Conservation (phyloP, 2,113 vertebrate species). For the Mustela nigripes region DNA sequence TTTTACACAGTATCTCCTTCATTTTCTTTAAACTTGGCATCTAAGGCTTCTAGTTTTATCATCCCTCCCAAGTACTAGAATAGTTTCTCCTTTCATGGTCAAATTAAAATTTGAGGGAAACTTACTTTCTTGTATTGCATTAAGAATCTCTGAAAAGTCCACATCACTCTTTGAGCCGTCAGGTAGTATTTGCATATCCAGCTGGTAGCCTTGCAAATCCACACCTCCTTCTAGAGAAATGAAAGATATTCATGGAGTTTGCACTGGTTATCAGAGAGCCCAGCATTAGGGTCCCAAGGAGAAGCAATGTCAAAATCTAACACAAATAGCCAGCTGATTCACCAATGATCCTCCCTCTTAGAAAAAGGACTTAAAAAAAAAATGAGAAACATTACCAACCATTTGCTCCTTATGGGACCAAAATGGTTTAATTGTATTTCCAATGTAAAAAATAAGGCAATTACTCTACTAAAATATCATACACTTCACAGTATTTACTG, state of each 20-base stretch:
- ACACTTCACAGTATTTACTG: not conserved
- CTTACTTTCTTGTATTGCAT: conserved; percentile 93
- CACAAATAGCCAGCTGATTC: conserved; percentile 57
- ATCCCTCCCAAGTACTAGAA: conserved; percentile 48
- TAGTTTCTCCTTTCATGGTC: conserved; percentile 42
- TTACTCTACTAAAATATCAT: not conserved
- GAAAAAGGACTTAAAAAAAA: conserved; percentile 11
- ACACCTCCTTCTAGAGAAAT: conserved; percentile 90
- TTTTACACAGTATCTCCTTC: not conserved
- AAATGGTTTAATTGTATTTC: not conserved
- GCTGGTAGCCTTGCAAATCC: conserved; percentile 88
- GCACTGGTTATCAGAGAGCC: conserved; percentile 78
- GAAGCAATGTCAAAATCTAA: conserved; percentile 73
- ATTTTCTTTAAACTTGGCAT: not conserved
- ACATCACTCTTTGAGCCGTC: conserved; percentile 88
- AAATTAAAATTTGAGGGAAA: conserved; percentile 83
- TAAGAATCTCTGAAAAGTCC: conserved; percentile 92
- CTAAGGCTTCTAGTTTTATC: not conserved
- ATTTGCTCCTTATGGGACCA: not conserved
- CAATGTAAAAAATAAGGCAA: conserved; percentile 53
- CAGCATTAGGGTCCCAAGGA: conserved; percentile 70
- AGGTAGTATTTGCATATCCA: conserved; percentile 88
- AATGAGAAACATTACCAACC: not conserved
- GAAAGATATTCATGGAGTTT: conserved; percentile 88
- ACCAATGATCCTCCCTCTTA: conserved; percentile 19